Evolutionary conservation across 2,797 vertebrate species (phyloP), one percentile per base, ranked within the genome.

Genomic region (Podarcis siculus): DNA sequence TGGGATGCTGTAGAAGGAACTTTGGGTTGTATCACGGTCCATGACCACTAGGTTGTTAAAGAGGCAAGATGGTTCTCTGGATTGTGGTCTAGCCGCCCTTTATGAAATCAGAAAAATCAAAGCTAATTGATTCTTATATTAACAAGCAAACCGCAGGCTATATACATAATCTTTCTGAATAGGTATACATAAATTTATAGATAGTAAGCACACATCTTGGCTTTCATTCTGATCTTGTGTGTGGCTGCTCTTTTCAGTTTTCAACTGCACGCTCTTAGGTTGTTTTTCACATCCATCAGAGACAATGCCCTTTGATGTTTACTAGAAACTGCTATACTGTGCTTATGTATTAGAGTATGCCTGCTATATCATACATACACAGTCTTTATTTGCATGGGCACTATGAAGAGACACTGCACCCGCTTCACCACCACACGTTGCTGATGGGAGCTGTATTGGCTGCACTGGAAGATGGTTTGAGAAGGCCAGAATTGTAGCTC

Each of bases 251-350:
- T 71, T 55, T 67, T 55, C 64, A 1, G 37, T 67, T 23, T 5
- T 71, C 58, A 87, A 83, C 2, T 15, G 77, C 77, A n/a, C 67
- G 27, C 77, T 64, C 4, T 61, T 23, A 23, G 45, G 67, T 81
- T 85, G 88, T 87, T 9, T 76, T 78, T 87, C 79, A 77, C 87
- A 87, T 85, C 94, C 86, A 64, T 79, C 91, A 91, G 86, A 90
- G 88, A 91, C 91, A 80, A 13, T 1, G 37, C 45, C 55, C 64
- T n/a, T 5, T 80, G 72, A 35, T 72, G 89, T 72, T 83, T 49
- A 86, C 86, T 2, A 0, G 39, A 3, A 4, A 77, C 79, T 87
- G 85, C 71, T 0, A 0, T 1, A 55, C 12, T 37, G 13, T 61
- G 30, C 71, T 37, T 37, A 39, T 66, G 17, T 25, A 5, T 12